Evolutionary conservation across 2,113 vertebrate genomes (phyloP), one percentile per base, ranked within the genome.

Genomic region (Phaethornis superciliosus): DNA sequence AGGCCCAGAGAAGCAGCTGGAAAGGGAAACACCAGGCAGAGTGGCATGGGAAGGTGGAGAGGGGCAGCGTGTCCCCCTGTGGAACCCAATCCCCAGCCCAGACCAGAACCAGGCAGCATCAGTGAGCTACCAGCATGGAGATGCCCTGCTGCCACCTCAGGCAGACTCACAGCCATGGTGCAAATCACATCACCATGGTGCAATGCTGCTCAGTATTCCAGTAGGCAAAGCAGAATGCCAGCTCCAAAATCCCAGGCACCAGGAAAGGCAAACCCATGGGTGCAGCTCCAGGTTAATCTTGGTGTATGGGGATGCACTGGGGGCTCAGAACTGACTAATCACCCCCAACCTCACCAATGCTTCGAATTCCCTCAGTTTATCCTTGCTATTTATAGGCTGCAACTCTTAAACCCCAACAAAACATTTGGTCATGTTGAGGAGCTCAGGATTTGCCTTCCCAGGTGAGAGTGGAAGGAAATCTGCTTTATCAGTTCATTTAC

Each of bases 181-280:
- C n/a, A n/a, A n/a, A n/a, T n/a, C n/a, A n/a, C 30, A 8, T 15
- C 64, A 11, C 52, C 1, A 0, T 1, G 6, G 15, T 33, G 35
- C 7, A 19, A 19, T 13, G 47, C n/a, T 54, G 26, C 30, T 58
- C 42, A 80, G 49, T 64, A 16, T 49, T 35, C 56, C 6, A 0
- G 49, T 8, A 8, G 37, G 28, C 8, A 30, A 16, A 51, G 21
- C 0, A 1, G 32, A 32, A 46, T 10, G 28, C 10, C 18, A 6
- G 24, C 44, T 71, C 70, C 75, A 30, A 67, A 87, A 74, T 27
- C 17, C 24, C 27, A 6, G 65, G 60, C 7, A 27, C 16, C 5
- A 7, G 4, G 17, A 51, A 63, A 55, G 14, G 26, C 11, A 55
- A 64, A 67, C 7, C 2, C 2, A 0, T 5, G 17, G 46, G 3